Conservation (phyloP, 2,797 vertebrate genomes). For the Eulemur albifrons region DNA sequence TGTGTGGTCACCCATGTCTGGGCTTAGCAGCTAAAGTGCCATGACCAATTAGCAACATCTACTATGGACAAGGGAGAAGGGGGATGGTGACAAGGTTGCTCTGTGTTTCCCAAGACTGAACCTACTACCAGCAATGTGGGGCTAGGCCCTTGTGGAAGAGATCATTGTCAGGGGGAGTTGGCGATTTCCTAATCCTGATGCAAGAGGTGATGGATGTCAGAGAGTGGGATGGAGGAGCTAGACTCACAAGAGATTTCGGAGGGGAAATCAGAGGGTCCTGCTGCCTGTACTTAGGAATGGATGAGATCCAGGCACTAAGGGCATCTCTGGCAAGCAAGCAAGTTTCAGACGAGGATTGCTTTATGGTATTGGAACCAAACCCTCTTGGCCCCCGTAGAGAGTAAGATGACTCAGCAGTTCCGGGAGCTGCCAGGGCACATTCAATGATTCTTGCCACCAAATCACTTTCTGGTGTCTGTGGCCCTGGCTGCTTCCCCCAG, state of each 20-base stretch:
- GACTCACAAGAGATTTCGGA: neutral
- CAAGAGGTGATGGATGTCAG: neutral
- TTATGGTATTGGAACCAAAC: neutral
- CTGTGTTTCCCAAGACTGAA: neutral
- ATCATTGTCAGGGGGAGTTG: neutral
- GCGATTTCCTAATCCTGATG: too few species aligned
- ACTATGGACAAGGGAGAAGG: neutral
- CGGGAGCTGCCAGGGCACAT: neutral
- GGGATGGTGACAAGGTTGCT: neutral
- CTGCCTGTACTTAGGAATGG: neutral
- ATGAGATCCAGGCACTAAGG: conserved; percentile 21
- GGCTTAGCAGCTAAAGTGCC: neutral
- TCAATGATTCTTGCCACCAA: conserved; percentile 38
- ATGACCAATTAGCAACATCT: neutral
- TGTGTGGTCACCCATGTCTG: neutral
- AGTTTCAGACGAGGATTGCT: neutral
- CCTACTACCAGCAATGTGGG: neutral
- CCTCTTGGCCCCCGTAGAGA: neutral
- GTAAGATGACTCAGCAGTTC: conserved; percentile 50
- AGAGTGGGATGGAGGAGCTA: neutral
- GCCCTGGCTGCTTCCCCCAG: conserved; percentile 12
- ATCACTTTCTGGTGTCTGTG: neutral
- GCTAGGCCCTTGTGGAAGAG: neutral
- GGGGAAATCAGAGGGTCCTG: neutral
- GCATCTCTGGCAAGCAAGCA: conserved; percentile 1